These are phyloP conservation scores for Odontomachus brunneus DNA, from an alignment of 1,140 invertebrate genomes.

Conservation along the genomic window DNA sequence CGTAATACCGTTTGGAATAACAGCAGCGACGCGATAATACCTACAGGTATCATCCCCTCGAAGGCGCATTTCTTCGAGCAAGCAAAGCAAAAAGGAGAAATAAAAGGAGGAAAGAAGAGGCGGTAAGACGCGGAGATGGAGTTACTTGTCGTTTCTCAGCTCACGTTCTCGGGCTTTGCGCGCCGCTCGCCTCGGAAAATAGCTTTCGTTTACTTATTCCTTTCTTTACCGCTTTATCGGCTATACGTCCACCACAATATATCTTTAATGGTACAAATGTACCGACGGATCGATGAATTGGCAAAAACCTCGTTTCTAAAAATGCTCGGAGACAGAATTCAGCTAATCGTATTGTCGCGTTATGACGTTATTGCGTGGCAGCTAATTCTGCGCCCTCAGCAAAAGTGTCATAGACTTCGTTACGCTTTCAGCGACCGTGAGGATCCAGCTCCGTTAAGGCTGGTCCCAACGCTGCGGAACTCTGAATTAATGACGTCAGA, in stretches of 20 bases:
- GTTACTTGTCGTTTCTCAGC: constrained; percentile 43
- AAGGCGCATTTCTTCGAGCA: constrained; percentile 22
- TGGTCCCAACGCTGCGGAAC: no score
- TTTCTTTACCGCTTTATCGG: constrained; percentile 37
- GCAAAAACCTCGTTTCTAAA: not conserved
- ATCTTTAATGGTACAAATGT: constrained; percentile 38
- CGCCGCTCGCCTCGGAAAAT: constrained; percentile 36
- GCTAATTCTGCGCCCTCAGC: no score
- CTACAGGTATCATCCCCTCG: constrained; percentile 1
- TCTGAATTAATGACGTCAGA: no score
- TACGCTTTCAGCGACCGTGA: no score
- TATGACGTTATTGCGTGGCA: no score
- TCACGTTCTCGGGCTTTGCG: constrained; percentile 52
- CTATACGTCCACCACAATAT: constrained; percentile 25
- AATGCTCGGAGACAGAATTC: no score
- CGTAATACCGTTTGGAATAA: constrained; percentile 31
- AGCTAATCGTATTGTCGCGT: no score
- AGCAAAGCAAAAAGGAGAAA: constrained; percentile 10
- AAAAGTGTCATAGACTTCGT: no score
- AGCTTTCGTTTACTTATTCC: constrained; percentile 59
- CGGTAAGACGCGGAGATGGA: constrained; percentile 4
- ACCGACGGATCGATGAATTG: constrained; percentile 19
- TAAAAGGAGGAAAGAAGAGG: not conserved
- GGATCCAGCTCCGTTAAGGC: no score
- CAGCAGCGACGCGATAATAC: constrained; percentile 14